Percentiles rank a stretch among this genome's conserved stretches.
phyloP scores from a whole-genome alignment of 2,888 invertebrate species.

The Ectemnius continuus region DNA sequence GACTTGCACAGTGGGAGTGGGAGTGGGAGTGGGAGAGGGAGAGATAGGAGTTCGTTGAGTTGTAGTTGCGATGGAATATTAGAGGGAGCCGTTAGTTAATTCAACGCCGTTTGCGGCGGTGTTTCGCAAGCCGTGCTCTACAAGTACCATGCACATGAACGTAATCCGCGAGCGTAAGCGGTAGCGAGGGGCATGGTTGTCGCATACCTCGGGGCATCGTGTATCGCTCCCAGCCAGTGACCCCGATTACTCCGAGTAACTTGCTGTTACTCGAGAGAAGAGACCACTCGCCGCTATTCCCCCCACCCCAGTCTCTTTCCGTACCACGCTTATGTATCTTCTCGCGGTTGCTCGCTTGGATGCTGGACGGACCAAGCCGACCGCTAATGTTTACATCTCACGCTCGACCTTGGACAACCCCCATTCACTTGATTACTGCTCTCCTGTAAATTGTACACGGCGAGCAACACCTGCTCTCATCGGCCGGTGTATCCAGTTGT shows the following conservation, averaged over 20 bases:
- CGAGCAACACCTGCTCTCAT: too few species aligned
- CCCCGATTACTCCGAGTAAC: constrained; percentile 30
- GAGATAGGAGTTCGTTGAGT: too few species aligned
- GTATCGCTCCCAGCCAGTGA: constrained; percentile 60
- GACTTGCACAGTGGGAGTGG: neutral
- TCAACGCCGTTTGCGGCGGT: constrained; percentile 36
- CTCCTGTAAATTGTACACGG: too few species aligned
- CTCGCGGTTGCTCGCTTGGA: neutral
- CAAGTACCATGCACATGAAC: constrained; percentile 24
- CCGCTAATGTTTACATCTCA: too few species aligned
- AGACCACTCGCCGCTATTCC: constrained; percentile 4
- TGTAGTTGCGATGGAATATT: constrained; percentile 33
- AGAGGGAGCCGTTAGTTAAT: constrained; percentile 43
- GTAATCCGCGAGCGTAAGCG: constrained; percentile 47
- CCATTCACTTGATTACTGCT: too few species aligned
- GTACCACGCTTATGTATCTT: neutral
- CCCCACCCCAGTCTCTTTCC: constrained; percentile 1
- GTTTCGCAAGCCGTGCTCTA: constrained; percentile 37
- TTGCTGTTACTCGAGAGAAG: constrained; percentile 33
- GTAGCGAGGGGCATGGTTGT: constrained; percentile 44
- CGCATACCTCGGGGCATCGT: constrained; percentile 55
- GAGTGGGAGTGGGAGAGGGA: too few species aligned
- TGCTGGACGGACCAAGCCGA: too few species aligned
- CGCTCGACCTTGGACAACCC: too few species aligned
- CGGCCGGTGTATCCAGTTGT: too few species aligned